Percentiles rank a stretch among this genome's conserved stretches.
Conservation (phyloP, 2,888 invertebrate genomes). For the Alentia gelatinosa region DNA sequence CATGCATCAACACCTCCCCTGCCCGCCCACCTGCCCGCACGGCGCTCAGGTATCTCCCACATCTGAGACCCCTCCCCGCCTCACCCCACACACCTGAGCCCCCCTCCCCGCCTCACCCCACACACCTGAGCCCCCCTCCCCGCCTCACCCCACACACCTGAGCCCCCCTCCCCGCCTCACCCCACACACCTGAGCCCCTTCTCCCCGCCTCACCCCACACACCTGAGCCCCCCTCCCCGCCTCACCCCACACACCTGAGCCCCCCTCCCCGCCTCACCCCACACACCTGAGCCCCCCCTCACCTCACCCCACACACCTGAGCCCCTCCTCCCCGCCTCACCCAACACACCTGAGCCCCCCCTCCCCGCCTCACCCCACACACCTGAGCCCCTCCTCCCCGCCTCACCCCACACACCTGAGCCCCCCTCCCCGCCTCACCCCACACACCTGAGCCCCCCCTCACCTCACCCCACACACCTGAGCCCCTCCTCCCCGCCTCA, state of each 20-base stretch:
- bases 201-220: neutral
- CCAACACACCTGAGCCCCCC: neutral
- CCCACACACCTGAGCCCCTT: neutral
- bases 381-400: neutral
- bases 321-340: neutral
- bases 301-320: neutral
- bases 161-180: neutral
- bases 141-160: conserved; percentile 11
- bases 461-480: neutral
- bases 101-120: neutral
- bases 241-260: conserved; percentile 21
- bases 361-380: neutral
- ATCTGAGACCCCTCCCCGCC: neutral
- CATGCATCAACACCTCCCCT: neutral
- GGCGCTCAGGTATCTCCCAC: neutral
- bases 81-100: neutral
- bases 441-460: conserved; percentile 9
- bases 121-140: neutral
- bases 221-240: neutral
- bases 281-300: neutral
- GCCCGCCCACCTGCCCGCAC: neutral
- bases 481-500: neutral
- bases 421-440: neutral
- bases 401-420: neutral
- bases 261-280: neutral